Percentiles rank a stretch among this genome's conserved stretches.
phyloP scores from a whole-genome alignment of 1,140 invertebrate genomes.

The Physella acuta region DNA sequence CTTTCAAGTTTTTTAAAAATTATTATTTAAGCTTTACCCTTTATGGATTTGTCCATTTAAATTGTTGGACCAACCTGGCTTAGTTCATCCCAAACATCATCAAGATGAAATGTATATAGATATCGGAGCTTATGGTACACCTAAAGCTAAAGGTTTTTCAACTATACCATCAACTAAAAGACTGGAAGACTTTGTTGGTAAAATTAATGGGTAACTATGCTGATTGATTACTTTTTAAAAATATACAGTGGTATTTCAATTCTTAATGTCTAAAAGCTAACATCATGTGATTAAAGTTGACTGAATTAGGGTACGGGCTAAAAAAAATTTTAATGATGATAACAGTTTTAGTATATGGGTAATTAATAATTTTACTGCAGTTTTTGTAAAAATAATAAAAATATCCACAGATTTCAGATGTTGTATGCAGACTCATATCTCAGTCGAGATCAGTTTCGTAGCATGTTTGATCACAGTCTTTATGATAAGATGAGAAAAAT shows the following conservation, averaged over 20 bases:
- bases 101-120: conserved; percentile 72
- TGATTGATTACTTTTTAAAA: not conserved
- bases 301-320: no score
- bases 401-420: conserved; percentile 82
- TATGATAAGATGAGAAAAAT: conserved; percentile 73
- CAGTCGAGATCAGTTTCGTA: conserved; percentile 74
- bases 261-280: no score
- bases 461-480: conserved; percentile 79
- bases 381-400: no score
- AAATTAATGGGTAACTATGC: conserved; percentile 68
- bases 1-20: no score
- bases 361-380: no score
- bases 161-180: conserved; percentile 69
- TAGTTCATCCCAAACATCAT: conserved; percentile 66
- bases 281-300: no score
- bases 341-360: no score
- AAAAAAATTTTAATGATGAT: no score
- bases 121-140: conserved; percentile 79
- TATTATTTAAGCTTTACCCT: conserved; percentile 75
- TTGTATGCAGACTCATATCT: conserved; percentile 81
- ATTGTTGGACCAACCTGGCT: conserved; percentile 71
- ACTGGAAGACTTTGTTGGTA: conserved; percentile 73
- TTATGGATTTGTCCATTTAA: conserved; percentile 83
- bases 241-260: no score
- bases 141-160: conserved; percentile 68